A percentile compares a stretch with the other conserved stretches of the same genome.
Conservation (phyloP, 2,113 vertebrate species). For the Capricornis sumatraensis region DNA sequence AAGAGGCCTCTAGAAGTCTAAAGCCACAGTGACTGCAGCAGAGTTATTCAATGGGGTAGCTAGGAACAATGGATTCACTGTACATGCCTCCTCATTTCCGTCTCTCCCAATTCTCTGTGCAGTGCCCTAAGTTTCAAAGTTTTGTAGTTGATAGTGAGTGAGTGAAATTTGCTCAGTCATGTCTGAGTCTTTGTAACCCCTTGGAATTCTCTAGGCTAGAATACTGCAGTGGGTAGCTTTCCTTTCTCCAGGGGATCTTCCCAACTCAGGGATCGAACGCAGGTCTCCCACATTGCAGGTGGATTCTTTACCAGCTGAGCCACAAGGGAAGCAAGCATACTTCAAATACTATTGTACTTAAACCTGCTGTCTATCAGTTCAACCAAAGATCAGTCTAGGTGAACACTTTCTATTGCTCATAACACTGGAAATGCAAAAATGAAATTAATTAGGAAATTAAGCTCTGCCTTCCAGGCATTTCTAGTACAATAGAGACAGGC, state of each 20-base stretch:
- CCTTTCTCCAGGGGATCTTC: neutral
- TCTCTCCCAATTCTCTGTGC: neutral
- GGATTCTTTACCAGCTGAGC: neutral
- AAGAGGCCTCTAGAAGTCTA: neutral
- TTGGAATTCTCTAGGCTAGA: neutral
- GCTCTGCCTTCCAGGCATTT: neutral
- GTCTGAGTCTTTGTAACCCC: neutral
- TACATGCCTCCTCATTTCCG: neutral
- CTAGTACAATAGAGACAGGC: neutral
- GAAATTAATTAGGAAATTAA: neutral
- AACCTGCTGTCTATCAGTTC: neutral
- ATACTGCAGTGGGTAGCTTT: neutral
- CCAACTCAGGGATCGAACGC: rapidly evolving
- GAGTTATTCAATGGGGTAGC: neutral
- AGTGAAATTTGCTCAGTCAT: neutral
- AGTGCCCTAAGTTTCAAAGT: neutral
- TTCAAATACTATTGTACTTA: neutral
- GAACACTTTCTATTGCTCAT: neutral
- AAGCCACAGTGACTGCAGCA: neutral
- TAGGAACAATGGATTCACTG: neutral
- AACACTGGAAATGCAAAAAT: neutral
- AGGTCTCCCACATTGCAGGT: neutral
- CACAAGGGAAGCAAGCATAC: neutral
- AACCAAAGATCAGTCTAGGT: neutral
- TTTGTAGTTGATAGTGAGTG: neutral